These are phyloP conservation scores for Physocephala rufipes DNA, from an alignment of 2,888 invertebrate genomes.

Conservation along the genomic window DNA sequence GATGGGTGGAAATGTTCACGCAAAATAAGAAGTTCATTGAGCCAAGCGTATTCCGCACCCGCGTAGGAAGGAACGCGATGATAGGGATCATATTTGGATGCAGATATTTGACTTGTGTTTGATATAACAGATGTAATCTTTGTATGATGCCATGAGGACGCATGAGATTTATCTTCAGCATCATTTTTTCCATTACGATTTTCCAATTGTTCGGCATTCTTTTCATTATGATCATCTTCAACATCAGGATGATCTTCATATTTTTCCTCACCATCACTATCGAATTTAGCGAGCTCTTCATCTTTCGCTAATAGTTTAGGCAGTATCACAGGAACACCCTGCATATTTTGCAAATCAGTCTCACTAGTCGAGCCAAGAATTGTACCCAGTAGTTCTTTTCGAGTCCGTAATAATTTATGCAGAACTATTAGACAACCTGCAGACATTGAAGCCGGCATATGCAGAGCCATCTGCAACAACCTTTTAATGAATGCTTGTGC, in stretches of 20 bases:
- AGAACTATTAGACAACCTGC: slow-evolving; percentile 80
- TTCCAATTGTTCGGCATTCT: slow-evolving; percentile 12
- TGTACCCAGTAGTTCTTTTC: slow-evolving; percentile 67
- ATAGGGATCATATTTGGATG: slow-evolving; percentile 72
- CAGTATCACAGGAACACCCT: slow-evolving; percentile 33
- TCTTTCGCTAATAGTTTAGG: slow-evolving; percentile 43
- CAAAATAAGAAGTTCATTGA: slow-evolving; percentile 79
- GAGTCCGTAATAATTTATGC: slow-evolving; percentile 70
- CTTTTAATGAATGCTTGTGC: slow-evolving; percentile 88
- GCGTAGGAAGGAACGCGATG: slow-evolving; percentile 87
- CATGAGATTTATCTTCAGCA: slow-evolving; percentile 52
- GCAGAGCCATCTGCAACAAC: slow-evolving; percentile 75
- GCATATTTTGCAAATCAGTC: slow-evolving; percentile 25
- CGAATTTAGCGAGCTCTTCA: slow-evolving; percentile 59
- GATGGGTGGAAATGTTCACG: slow-evolving; percentile 89
- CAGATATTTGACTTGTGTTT: slow-evolving; percentile 53
- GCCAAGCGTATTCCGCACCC: slow-evolving; percentile 77
- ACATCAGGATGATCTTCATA: slow-evolving; percentile 56
- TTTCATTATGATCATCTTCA: slow-evolving; percentile 36
- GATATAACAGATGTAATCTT: slow-evolving; percentile 46
- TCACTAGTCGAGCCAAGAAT: slow-evolving; percentile 47
- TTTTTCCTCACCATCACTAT: slow-evolving; percentile 60
- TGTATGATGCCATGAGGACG: slow-evolving; percentile 61
- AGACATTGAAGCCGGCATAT: slow-evolving; percentile 78
- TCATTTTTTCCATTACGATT: slow-evolving; percentile 21